Evolutionary conservation across 2,113 vertebrate species (phyloP).

Genomic region (Alethe castanea): DNA sequence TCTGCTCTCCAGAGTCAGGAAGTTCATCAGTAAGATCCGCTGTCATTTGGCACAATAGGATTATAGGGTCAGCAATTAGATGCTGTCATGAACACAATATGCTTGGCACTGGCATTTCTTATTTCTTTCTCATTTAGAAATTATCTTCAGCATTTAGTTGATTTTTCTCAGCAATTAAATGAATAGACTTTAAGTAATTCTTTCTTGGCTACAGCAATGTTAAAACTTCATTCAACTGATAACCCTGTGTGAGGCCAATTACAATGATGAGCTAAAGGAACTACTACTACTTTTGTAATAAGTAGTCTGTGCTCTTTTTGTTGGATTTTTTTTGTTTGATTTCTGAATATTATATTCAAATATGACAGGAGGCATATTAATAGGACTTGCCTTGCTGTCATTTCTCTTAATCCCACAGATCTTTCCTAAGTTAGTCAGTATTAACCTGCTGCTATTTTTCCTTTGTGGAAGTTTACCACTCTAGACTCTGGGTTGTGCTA

Average conservation of each 20-base stretch:
- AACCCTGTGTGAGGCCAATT: neutral
- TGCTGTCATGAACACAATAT: slow-evolving; percentile 65
- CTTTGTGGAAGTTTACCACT: neutral
- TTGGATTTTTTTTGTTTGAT: neutral
- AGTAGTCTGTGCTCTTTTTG: neutral
- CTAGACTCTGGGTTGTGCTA: neutral
- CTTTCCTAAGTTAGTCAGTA: neutral
- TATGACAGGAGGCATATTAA: neutral
- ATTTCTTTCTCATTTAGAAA: slow-evolving; percentile 37
- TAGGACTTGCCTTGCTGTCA: neutral
- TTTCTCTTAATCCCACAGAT: neutral
- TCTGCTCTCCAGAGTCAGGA: slow-evolving; percentile 68
- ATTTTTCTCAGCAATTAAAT: slow-evolving; percentile 52
- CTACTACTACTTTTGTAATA: neutral
- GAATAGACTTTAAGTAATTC: neutral
- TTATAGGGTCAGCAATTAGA: slow-evolving; percentile 71
- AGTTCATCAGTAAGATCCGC: slow-evolving; percentile 69
- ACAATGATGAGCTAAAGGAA: neutral
- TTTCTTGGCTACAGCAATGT: neutral
- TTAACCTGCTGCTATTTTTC: neutral
- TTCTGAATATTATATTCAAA: neutral
- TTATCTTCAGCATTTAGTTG: slow-evolving; percentile 2
- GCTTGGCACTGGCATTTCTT: slow-evolving; percentile 55
- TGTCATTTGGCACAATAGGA: slow-evolving; percentile 66
- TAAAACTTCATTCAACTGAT: neutral